Base-by-base conservation (phyloP, 1,140 invertebrate genomes). In the Macrobrachium rosenbergii region DNA sequence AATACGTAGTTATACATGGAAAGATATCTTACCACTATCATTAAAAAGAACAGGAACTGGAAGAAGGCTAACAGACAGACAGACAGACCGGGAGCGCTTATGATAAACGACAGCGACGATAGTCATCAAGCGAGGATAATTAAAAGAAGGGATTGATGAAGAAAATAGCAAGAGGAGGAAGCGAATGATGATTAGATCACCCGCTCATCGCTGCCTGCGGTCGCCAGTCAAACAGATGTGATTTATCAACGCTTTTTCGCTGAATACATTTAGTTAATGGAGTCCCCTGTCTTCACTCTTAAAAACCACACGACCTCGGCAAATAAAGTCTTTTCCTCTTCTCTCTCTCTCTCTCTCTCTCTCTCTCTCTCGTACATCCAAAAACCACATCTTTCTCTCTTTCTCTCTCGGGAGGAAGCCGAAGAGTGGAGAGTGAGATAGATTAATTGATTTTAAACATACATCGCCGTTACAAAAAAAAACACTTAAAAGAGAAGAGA, bases 251-350 rank as follows among this genome's bases (percentile, higher is more conserved):
- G 45, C 82, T 73, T 84, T 84, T 84, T 84, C 82, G 73, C 73
- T 84, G 82, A 84, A 84, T 84, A 84, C 73, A 77, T 84, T 84
- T 77, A 77, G 82, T 84, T 84, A 84, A 84, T 84, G 82, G 82
- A 75, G 58, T 76, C 73, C 82, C 75, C 73, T 76, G 72, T 62
- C 82, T 77, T 59, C 82, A 73, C 76, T 84, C 72, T 84, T 84
- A 84, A 84, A 52, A 76, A 84, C 73, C 82, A 43, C 82, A 60
- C 82, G 45, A 69, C 80, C 80, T 52, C 80, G 59, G 58, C 28
- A 82, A 63, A 52, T 45, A 64, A 60, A 63, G n/a, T 37, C 43
- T 43, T 28, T 45, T 69, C 81, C 23, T 60, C 76, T n/a, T 58
- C 76, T 60, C 58, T 28, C 76, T 79, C 76, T 60, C 58, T n/a